These are phyloP conservation scores for Nannoperca obscura DNA, from an alignment of 2,797 vertebrate genomes.

Conservation along the genomic window DNA sequence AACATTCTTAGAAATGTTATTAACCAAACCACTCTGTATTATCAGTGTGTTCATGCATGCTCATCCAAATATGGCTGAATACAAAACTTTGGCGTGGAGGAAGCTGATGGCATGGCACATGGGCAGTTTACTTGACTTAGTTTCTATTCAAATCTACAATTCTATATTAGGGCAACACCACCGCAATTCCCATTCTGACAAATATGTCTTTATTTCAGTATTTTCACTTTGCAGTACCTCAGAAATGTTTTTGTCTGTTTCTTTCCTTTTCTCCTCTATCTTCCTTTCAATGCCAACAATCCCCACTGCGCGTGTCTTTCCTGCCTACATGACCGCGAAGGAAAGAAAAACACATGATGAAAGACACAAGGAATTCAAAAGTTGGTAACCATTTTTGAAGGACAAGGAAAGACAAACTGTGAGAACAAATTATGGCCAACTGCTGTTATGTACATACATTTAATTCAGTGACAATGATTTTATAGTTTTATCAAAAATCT, in stretches of 20 bases:
- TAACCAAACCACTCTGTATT: conserved; percentile 12
- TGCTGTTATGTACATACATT: not conserved
- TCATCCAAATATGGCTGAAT: not conserved
- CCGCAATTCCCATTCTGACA: conserved; percentile 1
- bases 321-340: conserved; percentile 83
- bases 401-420: conserved; percentile 34
- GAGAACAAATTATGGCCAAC: not conserved
- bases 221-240: conserved; percentile 86
- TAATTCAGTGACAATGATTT: conserved; percentile 8
- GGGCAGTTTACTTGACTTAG: not conserved
- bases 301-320: conserved; percentile 96
- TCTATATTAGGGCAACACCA: not conserved
- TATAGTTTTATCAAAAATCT: not conserved
- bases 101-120: not conserved
- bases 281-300: conserved; percentile 99
- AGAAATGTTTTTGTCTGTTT: conserved; percentile 99
- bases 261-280: conserved; percentile 97
- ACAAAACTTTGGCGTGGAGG: not conserved
- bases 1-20: not conserved
- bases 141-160: not conserved
- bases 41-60: not conserved
- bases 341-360: conserved; percentile 58
- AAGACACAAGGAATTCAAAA: conserved; percentile 32
- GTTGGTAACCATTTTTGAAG: not conserved
- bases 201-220: not conserved